phyloP scores from a whole-genome alignment of 2,888 invertebrate species.

The Synanthedon vespiformis region DNA sequence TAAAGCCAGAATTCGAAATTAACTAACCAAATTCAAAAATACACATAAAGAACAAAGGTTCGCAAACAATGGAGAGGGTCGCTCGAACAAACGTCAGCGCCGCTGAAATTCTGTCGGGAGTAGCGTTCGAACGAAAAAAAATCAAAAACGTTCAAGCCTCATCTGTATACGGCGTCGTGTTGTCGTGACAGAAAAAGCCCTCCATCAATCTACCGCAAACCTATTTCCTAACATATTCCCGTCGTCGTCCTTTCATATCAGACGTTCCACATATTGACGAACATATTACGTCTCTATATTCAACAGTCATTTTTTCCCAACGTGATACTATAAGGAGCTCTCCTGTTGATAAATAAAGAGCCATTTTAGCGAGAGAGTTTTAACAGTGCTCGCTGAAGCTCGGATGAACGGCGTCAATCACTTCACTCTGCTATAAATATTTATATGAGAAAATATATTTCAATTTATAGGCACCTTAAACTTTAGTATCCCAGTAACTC shows the following conservation, averaged over 20 bases:
- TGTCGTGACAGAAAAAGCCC: slow-evolving; percentile 54
- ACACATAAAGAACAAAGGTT: too few relatives aligned
- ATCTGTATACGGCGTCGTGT: slow-evolving; percentile 32
- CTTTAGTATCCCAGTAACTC: too few relatives aligned
- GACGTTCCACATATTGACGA: slow-evolving; percentile 36
- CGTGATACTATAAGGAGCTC: not conserved
- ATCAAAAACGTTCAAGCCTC: slow-evolving; percentile 37
- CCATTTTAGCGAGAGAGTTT: not conserved
- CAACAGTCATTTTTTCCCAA: not conserved
- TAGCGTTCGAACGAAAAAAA: slow-evolving; percentile 29
- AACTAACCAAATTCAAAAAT: too few relatives aligned
- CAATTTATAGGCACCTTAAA: too few relatives aligned
- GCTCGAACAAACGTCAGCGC: slow-evolving; percentile 18
- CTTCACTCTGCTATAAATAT: not conserved
- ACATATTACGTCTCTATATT: slow-evolving; percentile 18
- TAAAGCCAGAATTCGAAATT: too few relatives aligned
- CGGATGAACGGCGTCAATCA: not conserved
- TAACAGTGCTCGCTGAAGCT: not conserved
- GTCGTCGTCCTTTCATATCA: slow-evolving; percentile 39
- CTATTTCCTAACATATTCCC: slow-evolving; percentile 45
- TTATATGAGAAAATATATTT: too few relatives aligned
- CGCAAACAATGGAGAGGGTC: too few relatives aligned
- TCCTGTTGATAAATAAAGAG: not conserved
- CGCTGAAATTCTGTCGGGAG: slow-evolving; percentile 25
- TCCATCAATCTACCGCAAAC: slow-evolving; percentile 46